These are phyloP conservation scores for Sclerurus mexicanus DNA, from an alignment of 2,113 vertebrate genomes.

Conservation along the genomic window DNA sequence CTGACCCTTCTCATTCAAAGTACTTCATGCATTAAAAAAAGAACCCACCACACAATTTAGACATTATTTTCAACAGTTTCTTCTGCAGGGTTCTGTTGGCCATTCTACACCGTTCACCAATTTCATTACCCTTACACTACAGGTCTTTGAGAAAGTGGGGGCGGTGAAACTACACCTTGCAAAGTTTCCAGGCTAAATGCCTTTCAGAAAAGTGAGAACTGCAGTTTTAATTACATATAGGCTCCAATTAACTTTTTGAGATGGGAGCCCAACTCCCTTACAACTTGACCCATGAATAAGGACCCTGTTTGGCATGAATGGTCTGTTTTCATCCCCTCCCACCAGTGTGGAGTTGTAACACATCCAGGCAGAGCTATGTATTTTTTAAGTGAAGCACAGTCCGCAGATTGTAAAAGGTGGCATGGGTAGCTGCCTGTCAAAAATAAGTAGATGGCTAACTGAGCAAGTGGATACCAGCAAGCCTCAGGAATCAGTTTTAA, in stretches of 20 bases:
- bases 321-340: background rate
- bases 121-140: background rate
- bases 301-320: slow-evolving; percentile 33
- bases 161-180: background rate
- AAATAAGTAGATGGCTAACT: background rate
- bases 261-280: background rate
- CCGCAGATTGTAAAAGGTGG: background rate
- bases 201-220: background rate
- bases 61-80: background rate
- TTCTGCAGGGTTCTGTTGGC: background rate
- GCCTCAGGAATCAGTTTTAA: background rate
- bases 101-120: background rate
- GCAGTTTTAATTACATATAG: background rate
- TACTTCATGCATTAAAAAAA: background rate
- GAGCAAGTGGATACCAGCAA: background rate
- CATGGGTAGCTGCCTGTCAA: background rate
- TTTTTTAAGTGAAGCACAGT: background rate
- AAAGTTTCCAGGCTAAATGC: background rate
- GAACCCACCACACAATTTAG: background rate
- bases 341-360: background rate
- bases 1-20: background rate
- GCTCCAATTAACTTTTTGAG: background rate
- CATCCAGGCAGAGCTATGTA: background rate
- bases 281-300: background rate
- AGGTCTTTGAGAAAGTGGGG: background rate